These are phyloP conservation scores for Hesperophylax magnus DNA, from an alignment of 1,140 invertebrate species.

Conservation along the genomic window DNA sequence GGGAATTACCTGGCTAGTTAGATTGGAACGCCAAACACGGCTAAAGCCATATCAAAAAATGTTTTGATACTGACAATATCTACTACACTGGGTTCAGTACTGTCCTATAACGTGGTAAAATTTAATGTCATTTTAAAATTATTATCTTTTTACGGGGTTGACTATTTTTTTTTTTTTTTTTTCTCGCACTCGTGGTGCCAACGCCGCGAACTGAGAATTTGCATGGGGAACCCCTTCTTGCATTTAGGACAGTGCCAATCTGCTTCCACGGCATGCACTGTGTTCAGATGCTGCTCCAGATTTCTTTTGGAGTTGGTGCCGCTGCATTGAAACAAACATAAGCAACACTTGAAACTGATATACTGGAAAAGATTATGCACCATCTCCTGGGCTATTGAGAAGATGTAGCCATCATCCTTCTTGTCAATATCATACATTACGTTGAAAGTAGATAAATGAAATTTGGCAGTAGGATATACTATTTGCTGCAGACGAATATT, in stretches of 20 bases:
- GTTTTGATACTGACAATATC: too few species aligned
- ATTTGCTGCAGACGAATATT: neutral
- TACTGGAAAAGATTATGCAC: neutral
- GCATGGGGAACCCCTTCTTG: neutral
- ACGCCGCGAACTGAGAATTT: neutral
- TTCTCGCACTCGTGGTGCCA: neutral
- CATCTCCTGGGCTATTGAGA: neutral
- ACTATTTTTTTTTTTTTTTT: neutral
- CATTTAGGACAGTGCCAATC: constrained; percentile 8
- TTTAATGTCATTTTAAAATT: too few species aligned
- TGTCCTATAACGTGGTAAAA: too few species aligned
- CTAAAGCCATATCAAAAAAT: too few species aligned
- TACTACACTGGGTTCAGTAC: too few species aligned
- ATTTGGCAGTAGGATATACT: neutral
- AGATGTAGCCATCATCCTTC: neutral
- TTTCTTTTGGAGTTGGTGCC: neutral
- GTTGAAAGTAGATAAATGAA: neutral
- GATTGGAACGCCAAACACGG: too few species aligned
- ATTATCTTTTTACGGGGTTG: too few species aligned
- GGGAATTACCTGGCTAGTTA: too few species aligned
- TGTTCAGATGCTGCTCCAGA: neutral
- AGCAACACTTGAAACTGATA: neutral
- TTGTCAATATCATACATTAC: neutral
- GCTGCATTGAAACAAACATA: neutral
- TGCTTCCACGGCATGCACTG: neutral